Evolutionary conservation across 2,888 invertebrate species (phyloP).

Genomic region (Ypsolopha scabrella): DNA sequence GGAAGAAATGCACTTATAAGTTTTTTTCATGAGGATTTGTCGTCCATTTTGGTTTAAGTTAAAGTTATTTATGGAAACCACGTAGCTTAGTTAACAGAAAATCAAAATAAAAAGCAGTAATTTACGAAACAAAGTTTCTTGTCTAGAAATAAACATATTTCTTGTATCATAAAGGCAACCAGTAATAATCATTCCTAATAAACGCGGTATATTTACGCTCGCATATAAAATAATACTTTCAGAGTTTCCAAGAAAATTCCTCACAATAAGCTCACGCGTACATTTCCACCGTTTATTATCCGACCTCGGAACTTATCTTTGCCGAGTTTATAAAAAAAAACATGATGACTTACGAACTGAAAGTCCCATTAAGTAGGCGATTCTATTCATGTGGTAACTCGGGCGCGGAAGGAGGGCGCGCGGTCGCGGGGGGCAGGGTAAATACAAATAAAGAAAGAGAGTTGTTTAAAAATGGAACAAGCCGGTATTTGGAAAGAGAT

Average conservation of each 20-base stretch:
- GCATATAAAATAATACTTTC: slow-evolving; percentile 25
- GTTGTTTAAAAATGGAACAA: slow-evolving; percentile 69
- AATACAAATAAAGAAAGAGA: slow-evolving; percentile 66
- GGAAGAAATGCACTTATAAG: too few relatives aligned
- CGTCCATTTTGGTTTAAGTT: too few relatives aligned
- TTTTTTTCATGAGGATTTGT: too few relatives aligned
- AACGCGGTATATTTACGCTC: slow-evolving; percentile 33
- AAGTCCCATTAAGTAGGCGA: slow-evolving; percentile 66
- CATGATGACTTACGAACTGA: slow-evolving; percentile 69
- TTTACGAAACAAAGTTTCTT: too few relatives aligned
- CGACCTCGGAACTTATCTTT: slow-evolving; percentile 40
- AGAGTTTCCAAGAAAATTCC: slow-evolving; percentile 48
- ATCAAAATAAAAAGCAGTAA: too few relatives aligned
- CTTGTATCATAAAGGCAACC: background rate
- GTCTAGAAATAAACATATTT: background rate
- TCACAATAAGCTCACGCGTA: slow-evolving; percentile 35
- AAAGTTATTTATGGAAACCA: too few relatives aligned
- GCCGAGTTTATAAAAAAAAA: slow-evolving; percentile 58
- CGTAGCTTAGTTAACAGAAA: too few relatives aligned
- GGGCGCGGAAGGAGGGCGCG: slow-evolving; percentile 34
- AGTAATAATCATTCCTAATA: background rate
- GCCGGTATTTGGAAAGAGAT: slow-evolving; percentile 63
- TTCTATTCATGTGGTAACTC: slow-evolving; percentile 64
- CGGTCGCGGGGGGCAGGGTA: slow-evolving; percentile 26
- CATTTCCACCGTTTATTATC: slow-evolving; percentile 65